Base-by-base conservation (phyloP, 2,113 vertebrate genomes). In the Cebidichthys violaceus region DNA sequence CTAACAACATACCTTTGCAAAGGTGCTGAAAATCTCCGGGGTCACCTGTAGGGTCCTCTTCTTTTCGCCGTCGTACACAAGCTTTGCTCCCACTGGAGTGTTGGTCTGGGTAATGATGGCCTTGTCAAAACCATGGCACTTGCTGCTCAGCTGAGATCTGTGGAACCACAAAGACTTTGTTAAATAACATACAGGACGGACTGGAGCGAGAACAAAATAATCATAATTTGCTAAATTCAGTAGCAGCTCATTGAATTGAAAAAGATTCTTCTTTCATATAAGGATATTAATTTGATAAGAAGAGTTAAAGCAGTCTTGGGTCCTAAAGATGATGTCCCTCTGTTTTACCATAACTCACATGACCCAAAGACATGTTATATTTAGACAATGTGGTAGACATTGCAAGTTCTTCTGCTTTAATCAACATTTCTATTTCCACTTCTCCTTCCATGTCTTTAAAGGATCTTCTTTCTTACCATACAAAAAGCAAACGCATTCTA, bases 21-120 rank as follows among this genome's bases (percentile, higher is more conserved):
- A 95, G 22, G 92, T 91, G 69, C 20, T 86, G 87, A 93, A 95
- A 59, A 95, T 74, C 33, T 89, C 88, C 1, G 71, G 45, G 4
- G 84, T 95, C 74, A 96, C 93, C 74, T 90, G 35, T 1, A 94
- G 59, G 8, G 4, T 84, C 64, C 80, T 94, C 54, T 52, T 94
- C 75, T 52, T 94, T 4, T 96, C 94, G 4, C 91, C 94, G 4
- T 96, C 94, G n/a, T 94, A 96, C 65, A 85, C 29, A 0, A 96
- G 18, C 39, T 88, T 93, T 0, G 90, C 79, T 37, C 95, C 95
- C 72, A 94, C 15, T 0, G 93, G 94, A 9, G 93, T 95, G 91
- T 95, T 96, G 35, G 11, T 67, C 88, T 96, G 92, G 4, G 95
- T 94, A 17, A 96, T 71, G 39, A 95, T 79, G 70, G 93, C 94